A percentile compares a stretch with the other conserved stretches of the same genome.
phyloP scores from a whole-genome alignment of 2,797 vertebrate genomes.

The Bovichtus variegatus region DNA sequence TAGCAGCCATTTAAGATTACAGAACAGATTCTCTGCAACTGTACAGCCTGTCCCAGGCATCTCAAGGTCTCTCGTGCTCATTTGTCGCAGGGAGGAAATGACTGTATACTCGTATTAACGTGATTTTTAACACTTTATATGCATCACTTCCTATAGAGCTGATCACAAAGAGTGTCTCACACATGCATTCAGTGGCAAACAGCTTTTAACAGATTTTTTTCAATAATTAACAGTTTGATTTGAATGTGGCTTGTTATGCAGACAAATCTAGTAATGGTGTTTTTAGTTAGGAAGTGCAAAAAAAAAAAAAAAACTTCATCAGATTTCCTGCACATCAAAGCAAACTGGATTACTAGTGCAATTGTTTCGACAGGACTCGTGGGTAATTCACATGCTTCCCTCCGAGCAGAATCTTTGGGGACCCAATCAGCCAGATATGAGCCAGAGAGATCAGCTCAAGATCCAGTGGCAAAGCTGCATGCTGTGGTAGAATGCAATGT shows the following conservation, averaged over 20 bases:
- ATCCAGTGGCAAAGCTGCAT: conserved; percentile 1
- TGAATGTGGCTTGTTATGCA: conserved; percentile 14
- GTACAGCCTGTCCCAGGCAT: conserved; percentile 30
- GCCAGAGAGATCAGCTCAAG: conserved; percentile 5
- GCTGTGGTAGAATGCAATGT: not conserved
- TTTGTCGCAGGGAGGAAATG: conserved; percentile 8
- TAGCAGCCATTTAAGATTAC: conserved; percentile 59
- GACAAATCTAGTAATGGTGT: conserved; percentile 27
- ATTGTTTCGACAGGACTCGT: conserved; percentile 64
- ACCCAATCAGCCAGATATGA: conserved; percentile 44
- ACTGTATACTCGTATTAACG: not conserved
- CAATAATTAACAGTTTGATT: conserved; percentile 40
- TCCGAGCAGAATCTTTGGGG: conserved; percentile 37
- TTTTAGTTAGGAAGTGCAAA: conserved; percentile 21
- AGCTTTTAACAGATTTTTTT: conserved; percentile 1
- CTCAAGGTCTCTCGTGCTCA: conserved; percentile 43
- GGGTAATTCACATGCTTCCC: conserved; percentile 56
- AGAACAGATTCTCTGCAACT: conserved; percentile 31
- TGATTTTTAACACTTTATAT: not conserved
- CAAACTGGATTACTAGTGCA: conserved; percentile 42
- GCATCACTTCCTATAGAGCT: not conserved
- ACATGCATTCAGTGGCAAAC: conserved; percentile 1
- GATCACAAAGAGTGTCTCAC: not conserved
- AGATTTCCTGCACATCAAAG: conserved; percentile 63
- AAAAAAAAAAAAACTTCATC: conserved; percentile 42